Evolutionary conservation across 2,113 vertebrate species (phyloP).

Genomic region (Anolis carolinensis): DNA sequence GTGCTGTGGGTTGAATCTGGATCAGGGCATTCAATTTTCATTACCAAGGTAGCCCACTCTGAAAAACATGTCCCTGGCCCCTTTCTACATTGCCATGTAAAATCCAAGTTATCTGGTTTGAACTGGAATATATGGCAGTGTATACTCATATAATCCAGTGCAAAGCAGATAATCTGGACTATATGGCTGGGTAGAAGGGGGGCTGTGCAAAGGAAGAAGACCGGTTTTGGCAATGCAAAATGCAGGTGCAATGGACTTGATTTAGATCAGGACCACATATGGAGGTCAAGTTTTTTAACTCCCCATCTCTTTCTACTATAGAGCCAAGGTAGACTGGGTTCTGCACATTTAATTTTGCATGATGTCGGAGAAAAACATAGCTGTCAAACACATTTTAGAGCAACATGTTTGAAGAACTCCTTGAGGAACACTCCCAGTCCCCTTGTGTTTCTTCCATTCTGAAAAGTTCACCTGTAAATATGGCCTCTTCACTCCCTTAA

Average conservation of each 20-base stretch:
- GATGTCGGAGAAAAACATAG: background rate
- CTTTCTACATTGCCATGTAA: no score
- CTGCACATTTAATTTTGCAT: background rate
- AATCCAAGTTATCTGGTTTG: no score
- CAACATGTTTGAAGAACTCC: background rate
- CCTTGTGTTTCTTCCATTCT: background rate
- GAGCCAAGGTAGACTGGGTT: background rate
- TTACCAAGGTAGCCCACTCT: no score
- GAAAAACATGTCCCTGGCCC: no score
- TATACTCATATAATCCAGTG: no score
- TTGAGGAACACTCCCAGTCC: background rate
- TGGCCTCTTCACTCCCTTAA: background rate
- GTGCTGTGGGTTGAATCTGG: no score
- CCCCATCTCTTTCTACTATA: background rate
- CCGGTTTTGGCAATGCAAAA: background rate
- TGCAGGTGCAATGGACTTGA: background rate
- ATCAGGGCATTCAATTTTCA: no score
- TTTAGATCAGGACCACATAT: background rate
- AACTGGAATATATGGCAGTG: no score
- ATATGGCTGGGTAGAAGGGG: no score
- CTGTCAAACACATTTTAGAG: no score
- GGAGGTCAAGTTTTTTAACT: background rate
- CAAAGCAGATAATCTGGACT: no score
- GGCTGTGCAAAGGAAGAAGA: background rate
- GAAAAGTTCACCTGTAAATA: background rate